phyloP scores from a whole-genome alignment of 2,797 vertebrate species.

The Syngnathus acus region DNA sequence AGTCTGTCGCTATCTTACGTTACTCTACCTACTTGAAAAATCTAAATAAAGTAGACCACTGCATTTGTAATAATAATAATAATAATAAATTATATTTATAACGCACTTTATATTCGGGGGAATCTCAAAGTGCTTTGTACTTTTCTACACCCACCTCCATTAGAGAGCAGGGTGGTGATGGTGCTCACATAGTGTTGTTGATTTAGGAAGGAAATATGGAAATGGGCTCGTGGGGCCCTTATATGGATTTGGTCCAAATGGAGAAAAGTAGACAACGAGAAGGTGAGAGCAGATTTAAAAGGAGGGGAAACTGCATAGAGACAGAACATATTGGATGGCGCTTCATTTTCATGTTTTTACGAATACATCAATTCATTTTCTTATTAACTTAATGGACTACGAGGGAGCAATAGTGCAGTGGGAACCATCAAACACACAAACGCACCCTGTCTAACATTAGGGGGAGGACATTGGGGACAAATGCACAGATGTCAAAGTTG shows the following conservation, averaged over 20 bases:
- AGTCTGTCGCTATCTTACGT: no score
- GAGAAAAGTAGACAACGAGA: neutral
- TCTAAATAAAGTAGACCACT: neutral
- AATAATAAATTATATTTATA: no score
- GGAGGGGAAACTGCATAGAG: neutral
- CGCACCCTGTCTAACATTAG: neutral
- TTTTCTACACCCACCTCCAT: neutral
- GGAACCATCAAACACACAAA: constrained; percentile 17
- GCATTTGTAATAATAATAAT: no score
- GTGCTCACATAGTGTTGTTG: neutral
- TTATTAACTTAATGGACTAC: constrained; percentile 8
- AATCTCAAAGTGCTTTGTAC: no score
- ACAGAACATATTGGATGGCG: neutral
- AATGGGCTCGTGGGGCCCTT: neutral
- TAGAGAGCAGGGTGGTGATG: neutral
- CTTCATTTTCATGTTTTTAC: constrained; percentile 2
- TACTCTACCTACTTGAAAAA: neutral
- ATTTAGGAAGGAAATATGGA: neutral
- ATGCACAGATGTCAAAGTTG: neutral
- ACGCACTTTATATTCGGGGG: no score
- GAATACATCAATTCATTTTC: constrained; percentile 7
- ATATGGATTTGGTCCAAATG: neutral
- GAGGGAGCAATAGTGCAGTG: constrained; percentile 14
- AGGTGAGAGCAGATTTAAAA: neutral
- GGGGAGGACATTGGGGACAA: neutral